Evolutionary conservation across 1,140 invertebrate genomes (phyloP), one percentile per base, ranked within the genome.

Genomic region (Drosophila pallidifrons): DNA sequence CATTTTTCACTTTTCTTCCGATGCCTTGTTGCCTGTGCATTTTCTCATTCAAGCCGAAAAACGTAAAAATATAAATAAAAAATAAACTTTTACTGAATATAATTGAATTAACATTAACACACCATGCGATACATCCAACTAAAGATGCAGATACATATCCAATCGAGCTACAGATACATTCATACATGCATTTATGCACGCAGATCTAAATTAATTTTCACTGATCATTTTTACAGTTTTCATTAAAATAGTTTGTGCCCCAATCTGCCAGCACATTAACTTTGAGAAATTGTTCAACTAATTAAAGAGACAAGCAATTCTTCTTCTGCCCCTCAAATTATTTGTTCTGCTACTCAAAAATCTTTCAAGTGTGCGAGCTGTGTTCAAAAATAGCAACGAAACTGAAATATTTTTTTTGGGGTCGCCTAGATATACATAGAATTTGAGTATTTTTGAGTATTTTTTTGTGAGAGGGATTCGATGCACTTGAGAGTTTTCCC

Each of bases 21-120:
- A 32, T 52, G 13, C 1, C 32, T 25, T 57, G 28, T 16, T 51
- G 13, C 1, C 20, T 65, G 16, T 55, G 63, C 51, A 72, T 58
- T 71, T 79, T 85, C 77, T 67, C 74, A 79, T 76, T 79, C 57
- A 72, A 49, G 68, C 59, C 77, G 46, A 79, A 79, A 79, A 68
- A 47, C 54, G 67, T 28, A 45, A 61, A 68, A 73, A 67, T 25
- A 25, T 25, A 25, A 25, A 25, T 4, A 25, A 25, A 25, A 25
- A 25, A 25, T 25, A 61, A 77, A 87, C 83, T 87, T 89, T 87
- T 87, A 88, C 83, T 87, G 80, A 77, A 88, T 78, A 71, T 83
- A 87, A 87, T 87, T 87, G 83, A 87, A 89, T 88, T 88, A 83
- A 74, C 54, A 87, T 83, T 55, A 79, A 60, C 75, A 63, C 78